Conservation (phyloP, 2,113 vertebrate species). For the Bufo bufo region DNA sequence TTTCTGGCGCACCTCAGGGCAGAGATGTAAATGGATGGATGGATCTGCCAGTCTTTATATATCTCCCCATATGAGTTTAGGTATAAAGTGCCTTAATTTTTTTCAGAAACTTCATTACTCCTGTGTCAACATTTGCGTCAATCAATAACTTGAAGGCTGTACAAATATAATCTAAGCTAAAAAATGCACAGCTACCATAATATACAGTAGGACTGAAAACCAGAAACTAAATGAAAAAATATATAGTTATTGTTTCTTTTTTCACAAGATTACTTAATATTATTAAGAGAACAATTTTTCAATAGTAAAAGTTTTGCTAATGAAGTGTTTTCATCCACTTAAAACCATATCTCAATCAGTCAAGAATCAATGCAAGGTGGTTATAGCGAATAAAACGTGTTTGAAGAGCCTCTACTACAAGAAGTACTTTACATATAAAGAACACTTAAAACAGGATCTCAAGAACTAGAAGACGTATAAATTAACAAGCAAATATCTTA, state of each 20-base stretch:
- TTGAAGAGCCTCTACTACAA: background rate
- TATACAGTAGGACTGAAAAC: background rate
- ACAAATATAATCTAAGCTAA: too few relatives aligned
- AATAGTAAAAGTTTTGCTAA: constrained; percentile 18
- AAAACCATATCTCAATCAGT: constrained; percentile 6
- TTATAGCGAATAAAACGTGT: background rate
- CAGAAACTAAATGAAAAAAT: background rate
- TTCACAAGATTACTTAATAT: background rate
- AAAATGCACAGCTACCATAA: background rate
- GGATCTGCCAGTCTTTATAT: too few relatives aligned
- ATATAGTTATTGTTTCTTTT: background rate
- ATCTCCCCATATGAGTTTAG: too few relatives aligned
- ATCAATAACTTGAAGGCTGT: too few relatives aligned
- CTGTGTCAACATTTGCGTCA: too few relatives aligned
- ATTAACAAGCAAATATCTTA: background rate
- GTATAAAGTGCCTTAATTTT: too few relatives aligned
- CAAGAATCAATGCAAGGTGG: background rate
- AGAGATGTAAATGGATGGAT: too few relatives aligned
- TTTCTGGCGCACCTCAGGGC: too few relatives aligned
- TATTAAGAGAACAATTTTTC: background rate
- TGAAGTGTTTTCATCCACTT: constrained; percentile 3
- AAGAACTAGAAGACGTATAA: too few relatives aligned
- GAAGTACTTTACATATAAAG: background rate
- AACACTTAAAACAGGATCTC: background rate
- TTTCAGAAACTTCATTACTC: too few relatives aligned